Conservation (phyloP, 2,113 vertebrate genomes). For the Mus musculus region DNA sequence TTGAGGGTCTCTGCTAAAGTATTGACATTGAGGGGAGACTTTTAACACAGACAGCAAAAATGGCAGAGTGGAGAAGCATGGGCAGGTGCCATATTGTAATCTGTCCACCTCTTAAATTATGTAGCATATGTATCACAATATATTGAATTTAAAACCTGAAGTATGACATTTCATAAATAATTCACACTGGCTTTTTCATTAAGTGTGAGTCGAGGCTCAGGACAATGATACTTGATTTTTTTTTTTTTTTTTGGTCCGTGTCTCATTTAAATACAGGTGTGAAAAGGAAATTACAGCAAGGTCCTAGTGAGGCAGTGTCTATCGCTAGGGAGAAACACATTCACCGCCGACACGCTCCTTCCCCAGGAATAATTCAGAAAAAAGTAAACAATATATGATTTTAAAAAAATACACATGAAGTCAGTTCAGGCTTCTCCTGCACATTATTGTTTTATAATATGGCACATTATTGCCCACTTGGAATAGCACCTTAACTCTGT, state of each 20-base stretch:
- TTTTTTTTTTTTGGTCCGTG: background rate
- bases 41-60: constrained; percentile 62
- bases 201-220: constrained; percentile 80
- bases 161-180: constrained; percentile 90
- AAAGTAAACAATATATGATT: background rate
- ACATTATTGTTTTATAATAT: constrained; percentile 1
- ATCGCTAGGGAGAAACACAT: background rate
- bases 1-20: constrained; percentile 67
- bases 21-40: constrained; percentile 47
- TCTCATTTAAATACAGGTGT: constrained; percentile 72
- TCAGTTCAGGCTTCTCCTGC: background rate
- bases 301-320: background rate
- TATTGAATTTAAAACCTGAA: constrained; percentile 87
- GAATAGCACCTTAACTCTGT: background rate
- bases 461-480: background rate
- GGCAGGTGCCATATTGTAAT: constrained; percentile 79
- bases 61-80: constrained; percentile 59
- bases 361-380: background rate
- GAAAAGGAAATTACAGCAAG: constrained; percentile 9
- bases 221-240: constrained; percentile 86
- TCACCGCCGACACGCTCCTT: rapidly evolving
- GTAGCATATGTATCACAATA: constrained; percentile 83
- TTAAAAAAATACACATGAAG: background rate
- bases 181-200: constrained; percentile 87
- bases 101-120: constrained; percentile 84